Conservation (phyloP, 1,140 invertebrate genomes). For the Nasonia vitripennis region DNA sequence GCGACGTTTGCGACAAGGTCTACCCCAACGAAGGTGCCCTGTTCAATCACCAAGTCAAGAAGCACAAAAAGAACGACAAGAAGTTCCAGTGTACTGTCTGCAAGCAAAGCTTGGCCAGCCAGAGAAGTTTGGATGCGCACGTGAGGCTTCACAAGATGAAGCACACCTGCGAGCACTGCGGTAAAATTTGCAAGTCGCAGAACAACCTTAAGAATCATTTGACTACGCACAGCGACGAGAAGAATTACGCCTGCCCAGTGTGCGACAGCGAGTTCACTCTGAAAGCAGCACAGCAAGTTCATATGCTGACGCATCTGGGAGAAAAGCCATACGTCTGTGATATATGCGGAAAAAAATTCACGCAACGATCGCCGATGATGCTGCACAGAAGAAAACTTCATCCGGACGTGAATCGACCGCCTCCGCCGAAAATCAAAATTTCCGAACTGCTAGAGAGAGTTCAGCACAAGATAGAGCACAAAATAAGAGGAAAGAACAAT, state of each 20-base stretch:
- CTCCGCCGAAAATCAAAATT: background rate
- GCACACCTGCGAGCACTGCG: constrained; percentile 77
- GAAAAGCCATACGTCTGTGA: constrained; percentile 76
- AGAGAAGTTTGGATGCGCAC: constrained; percentile 72
- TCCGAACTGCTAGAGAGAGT: background rate
- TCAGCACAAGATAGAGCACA: background rate
- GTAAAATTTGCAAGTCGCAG: constrained; percentile 67
- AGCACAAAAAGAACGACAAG: background rate
- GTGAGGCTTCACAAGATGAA: constrained; percentile 70
- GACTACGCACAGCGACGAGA: constrained; percentile 71
- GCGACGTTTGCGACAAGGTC: constrained; percentile 78
- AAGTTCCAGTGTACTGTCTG: background rate
- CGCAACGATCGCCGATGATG: constrained; percentile 73
- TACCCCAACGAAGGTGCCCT: constrained; percentile 69
- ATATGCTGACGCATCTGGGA: constrained; percentile 73
- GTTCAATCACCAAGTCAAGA: background rate
- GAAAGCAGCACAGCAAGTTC: constrained; percentile 71
- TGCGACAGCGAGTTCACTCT: constrained; percentile 79
- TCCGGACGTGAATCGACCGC: constrained; percentile 74
- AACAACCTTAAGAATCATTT: constrained; percentile 81
- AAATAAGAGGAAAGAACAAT: background rate
- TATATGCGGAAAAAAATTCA: constrained; percentile 73
- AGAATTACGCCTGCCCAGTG: constrained; percentile 78
- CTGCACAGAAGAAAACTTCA: constrained; percentile 71
- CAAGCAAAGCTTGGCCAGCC: constrained; percentile 8